phyloP scores from a whole-genome alignment of 2,888 invertebrate genomes.

The Nomada fabriciana region DNA sequence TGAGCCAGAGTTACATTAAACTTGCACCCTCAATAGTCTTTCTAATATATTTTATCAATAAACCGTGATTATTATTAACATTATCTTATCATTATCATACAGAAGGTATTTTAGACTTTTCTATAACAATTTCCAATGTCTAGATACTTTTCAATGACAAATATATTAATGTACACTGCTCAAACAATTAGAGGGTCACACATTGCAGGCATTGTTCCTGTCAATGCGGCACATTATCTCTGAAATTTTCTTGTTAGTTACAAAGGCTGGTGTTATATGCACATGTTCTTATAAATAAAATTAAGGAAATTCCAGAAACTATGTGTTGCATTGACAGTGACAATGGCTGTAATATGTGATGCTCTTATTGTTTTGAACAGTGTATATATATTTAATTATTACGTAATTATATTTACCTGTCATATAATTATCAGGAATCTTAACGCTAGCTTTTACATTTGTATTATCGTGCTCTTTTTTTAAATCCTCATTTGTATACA shows the following conservation, averaged over 20 bases:
- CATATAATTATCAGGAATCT: slow-evolving; percentile 83
- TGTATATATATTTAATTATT: not conserved
- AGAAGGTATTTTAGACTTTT: not conserved
- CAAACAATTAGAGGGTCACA: slow-evolving; percentile 11
- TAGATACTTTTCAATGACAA: not conserved
- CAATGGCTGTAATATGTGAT: no score
- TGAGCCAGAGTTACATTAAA: no score
- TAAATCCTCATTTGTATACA: slow-evolving; percentile 70
- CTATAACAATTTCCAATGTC: not conserved
- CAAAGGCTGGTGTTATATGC: no score
- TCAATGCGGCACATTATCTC: no score
- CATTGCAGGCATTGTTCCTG: no score
- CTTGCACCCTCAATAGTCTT: no score
- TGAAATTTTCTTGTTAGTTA: no score
- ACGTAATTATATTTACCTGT: slow-evolving; percentile 72
- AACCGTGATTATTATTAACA: not conserved
- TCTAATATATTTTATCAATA: not conserved
- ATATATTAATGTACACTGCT: not conserved
- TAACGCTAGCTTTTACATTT: slow-evolving; percentile 71
- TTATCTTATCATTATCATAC: no score
- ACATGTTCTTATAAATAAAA: no score
- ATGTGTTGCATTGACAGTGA: no score
- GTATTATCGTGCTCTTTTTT: slow-evolving; percentile 74
- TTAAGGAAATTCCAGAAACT: no score
- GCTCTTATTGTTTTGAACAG: no score